These are phyloP conservation scores for Atrichornis clamosus DNA, from an alignment of 2,113 vertebrate species.

Conservation along the genomic window DNA sequence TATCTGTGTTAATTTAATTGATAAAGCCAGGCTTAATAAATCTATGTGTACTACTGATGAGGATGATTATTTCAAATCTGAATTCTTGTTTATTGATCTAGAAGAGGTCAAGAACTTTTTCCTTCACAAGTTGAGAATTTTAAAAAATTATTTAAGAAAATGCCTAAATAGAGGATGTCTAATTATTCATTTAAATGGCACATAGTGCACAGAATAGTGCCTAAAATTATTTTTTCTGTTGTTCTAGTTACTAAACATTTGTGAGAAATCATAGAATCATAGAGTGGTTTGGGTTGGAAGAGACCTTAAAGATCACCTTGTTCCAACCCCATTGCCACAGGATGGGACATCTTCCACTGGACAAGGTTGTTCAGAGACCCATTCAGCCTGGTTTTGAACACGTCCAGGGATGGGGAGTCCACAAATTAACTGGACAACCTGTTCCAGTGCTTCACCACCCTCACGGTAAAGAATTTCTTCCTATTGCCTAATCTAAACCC, in stretches of 20 bases:
- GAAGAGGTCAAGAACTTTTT: background rate
- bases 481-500: background rate
- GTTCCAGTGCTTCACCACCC: background rate
- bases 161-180: background rate
- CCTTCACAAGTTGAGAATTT: background rate
- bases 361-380: background rate
- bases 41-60: background rate
- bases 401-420: background rate
- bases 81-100: background rate
- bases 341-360: background rate
- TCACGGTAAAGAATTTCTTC: background rate
- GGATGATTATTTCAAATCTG: background rate
- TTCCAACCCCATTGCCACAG: background rate
- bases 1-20: background rate
- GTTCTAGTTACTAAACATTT: background rate
- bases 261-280: background rate
- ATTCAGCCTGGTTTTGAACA: background rate
- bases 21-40: background rate
- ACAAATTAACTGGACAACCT: background rate
- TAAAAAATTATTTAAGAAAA: background rate
- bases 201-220: accelerated
- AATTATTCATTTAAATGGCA: background rate
- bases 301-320: accelerated
- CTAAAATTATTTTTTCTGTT: too few species aligned
- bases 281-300: background rate